A percentile compares a stretch with the other conserved stretches of the same genome.
Evolutionary conservation across 2,888 invertebrate species (phyloP).

Genomic region (Chaetogeoica ovagalla): DNA sequence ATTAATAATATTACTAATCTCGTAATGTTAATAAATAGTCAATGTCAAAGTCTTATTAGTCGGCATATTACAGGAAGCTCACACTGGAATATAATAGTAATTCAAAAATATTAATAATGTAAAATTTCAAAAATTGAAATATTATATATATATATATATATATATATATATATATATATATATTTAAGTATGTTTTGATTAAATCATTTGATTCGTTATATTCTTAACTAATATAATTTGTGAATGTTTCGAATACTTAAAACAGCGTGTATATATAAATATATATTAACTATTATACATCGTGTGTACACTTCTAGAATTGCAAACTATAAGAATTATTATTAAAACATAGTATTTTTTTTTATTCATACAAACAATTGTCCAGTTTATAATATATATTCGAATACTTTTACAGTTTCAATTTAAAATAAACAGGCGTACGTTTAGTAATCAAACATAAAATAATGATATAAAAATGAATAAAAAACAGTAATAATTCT

Average conservation of each 20-base stretch:
- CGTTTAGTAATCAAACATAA: too few species aligned
- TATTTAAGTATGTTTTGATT: too few species aligned
- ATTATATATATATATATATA: not conserved
- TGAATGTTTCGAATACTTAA: not conserved
- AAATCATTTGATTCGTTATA: not conserved
- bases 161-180: not conserved
- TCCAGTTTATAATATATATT: too few species aligned
- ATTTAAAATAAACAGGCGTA: too few species aligned
- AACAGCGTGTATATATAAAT: not conserved
- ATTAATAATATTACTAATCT: not conserved
- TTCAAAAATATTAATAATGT: constrained; percentile 14
- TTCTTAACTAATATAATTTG: not conserved
- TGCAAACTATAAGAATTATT: too few species aligned
- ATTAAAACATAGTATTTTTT: too few species aligned
- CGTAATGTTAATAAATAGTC: constrained; percentile 32
- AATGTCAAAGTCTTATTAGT: constrained; percentile 44
- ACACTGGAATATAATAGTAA: constrained; percentile 40
- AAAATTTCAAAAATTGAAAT: not conserved
- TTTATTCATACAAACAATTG: too few species aligned
- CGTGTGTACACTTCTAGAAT: not conserved
- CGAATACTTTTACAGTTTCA: too few species aligned
- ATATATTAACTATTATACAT: too few species aligned
- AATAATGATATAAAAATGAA: too few species aligned
- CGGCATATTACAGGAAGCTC: constrained; percentile 20
- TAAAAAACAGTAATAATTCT: constrained; percentile 1